Percentiles rank a stretch among this genome's conserved stretches.
Evolutionary conservation across 2,797 vertebrate genomes (phyloP).

Genomic region (Manis pentadactyla): DNA sequence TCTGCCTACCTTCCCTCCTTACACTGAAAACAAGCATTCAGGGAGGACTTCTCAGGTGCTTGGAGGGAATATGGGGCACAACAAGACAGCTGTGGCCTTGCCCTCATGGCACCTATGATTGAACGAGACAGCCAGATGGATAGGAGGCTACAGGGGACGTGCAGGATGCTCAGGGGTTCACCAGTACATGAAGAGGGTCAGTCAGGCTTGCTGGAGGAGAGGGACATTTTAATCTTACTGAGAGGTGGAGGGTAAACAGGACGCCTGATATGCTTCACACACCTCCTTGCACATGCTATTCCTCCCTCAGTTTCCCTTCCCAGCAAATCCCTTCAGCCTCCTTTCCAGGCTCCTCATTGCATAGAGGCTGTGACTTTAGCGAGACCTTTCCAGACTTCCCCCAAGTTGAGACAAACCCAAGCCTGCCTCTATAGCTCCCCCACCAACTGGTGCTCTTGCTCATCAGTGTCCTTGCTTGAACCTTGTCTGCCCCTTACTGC

Average conservation of each 20-base stretch:
- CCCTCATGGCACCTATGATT: accelerated
- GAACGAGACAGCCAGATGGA: not conserved
- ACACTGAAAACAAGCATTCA: not conserved
- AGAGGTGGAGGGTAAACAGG: not conserved
- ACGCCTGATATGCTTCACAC: not conserved
- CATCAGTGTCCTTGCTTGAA: not conserved
- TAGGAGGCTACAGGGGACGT: not conserved
- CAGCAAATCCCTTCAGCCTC: not conserved
- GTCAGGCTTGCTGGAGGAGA: not conserved
- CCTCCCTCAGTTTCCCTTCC: not conserved
- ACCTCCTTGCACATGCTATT: accelerated
- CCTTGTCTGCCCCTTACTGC: accelerated
- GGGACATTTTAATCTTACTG: not conserved
- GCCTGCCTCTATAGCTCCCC: not conserved
- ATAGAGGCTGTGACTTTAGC: not conserved
- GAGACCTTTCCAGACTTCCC: not conserved
- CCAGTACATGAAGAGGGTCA: accelerated
- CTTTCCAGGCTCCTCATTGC: not conserved
- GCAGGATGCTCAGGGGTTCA: not conserved
- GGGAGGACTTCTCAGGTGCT: not conserved
- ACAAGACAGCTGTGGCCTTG: not conserved
- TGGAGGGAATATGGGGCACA: not conserved
- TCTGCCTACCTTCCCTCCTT: not conserved
- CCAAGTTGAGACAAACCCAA: not conserved
- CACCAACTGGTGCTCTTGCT: not conserved